Evolutionary conservation across 1,140 invertebrate species (phyloP).

Genomic region (Platyscapa corneri): DNA sequence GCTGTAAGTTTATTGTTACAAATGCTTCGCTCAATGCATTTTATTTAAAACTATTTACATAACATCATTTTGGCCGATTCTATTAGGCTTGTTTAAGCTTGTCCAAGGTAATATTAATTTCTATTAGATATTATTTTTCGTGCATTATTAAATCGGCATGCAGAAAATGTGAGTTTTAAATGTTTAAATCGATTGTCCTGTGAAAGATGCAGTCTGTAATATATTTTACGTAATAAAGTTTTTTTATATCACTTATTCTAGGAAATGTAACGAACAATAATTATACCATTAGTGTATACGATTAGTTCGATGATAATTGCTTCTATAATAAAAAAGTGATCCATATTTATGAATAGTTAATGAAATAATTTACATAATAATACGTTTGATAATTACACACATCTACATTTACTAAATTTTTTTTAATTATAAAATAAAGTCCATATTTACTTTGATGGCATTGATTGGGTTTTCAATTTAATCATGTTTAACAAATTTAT

Average conservation of each 20-base stretch:
- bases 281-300: neutral
- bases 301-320: no score
- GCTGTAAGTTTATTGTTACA: no score
- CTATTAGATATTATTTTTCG: neutral
- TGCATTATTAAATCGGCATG: neutral
- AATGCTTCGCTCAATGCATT: neutral
- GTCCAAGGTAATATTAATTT: conserved; percentile 17
- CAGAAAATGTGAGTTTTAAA: no score
- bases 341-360: neutral
- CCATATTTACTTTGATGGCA: no score
- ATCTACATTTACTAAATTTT: neutral
- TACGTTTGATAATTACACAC: no score
- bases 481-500: no score
- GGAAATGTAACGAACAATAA: neutral
- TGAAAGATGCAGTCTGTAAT: neutral
- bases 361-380: no score
- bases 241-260: neutral
- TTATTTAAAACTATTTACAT: neutral
- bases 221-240: neutral
- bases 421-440: neutral
- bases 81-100: neutral
- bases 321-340: neutral
- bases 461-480: no score
- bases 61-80: neutral
- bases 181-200: no score